Conservation (phyloP, 2,888 invertebrate species). For the Ypsolopha sequella region DNA sequence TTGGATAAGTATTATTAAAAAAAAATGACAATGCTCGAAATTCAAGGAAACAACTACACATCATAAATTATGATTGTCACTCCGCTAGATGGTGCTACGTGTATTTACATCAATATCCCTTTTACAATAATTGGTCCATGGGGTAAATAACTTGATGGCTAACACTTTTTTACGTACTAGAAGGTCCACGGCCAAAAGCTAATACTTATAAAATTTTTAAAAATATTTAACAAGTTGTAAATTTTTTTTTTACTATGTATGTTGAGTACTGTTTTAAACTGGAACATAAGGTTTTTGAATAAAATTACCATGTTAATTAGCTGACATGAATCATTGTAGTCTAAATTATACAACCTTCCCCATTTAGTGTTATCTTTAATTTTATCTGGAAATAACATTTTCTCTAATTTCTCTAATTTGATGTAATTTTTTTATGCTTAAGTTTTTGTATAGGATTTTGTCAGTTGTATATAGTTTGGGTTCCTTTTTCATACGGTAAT, state of each 20-base stretch:
- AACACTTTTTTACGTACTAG: no score
- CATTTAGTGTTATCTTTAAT: constrained; percentile 3
- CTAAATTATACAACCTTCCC: constrained; percentile 4
- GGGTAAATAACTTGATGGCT: no score
- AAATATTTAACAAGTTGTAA: not conserved
- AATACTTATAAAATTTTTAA: no score
- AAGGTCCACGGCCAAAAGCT: no score
- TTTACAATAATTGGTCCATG: no score
- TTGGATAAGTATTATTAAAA: not conserved
- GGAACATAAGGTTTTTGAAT: constrained; percentile 46
- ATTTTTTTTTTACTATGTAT: not conserved
- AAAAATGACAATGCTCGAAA: no score
- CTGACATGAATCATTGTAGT: constrained; percentile 4
- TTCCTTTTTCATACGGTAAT: not conserved
- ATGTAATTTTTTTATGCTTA: constrained; percentile 2
- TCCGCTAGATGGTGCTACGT: no score
- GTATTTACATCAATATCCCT: no score
- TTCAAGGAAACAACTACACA: no score
- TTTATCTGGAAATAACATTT: constrained; percentile 1
- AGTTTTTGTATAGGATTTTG: no score
- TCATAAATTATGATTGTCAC: no score
- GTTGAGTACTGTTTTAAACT: constrained; percentile 7
- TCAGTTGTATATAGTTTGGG: not conserved
- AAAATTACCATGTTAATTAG: constrained; percentile 28
- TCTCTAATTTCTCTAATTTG: constrained; percentile 4